Base-by-base conservation (phyloP, 2,113 vertebrate species). In the Mesoclemmys tuberculata region DNA sequence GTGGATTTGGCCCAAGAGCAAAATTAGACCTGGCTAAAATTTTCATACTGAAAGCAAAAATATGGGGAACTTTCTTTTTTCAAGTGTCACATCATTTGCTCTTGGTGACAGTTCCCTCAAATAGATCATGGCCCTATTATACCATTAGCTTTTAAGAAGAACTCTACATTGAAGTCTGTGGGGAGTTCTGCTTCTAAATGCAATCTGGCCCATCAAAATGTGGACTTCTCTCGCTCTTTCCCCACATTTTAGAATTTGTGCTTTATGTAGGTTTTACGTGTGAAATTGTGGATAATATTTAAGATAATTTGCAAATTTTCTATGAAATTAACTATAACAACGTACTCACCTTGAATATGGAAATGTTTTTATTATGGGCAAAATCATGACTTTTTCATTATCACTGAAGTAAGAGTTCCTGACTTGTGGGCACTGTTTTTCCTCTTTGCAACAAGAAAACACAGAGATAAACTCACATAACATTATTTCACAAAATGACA, bases 11-110 rank as follows among this genome's bases (percentile, higher is more conserved):
- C 79, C 51, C 1, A 16, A 87, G 14, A 84, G 22, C 21, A 93
- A 94, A 85, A 95, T 94, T 55, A 92, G 55, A 83, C 19, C 41
- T 85, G 10, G 61, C 82, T 10, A 0, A 90, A 82, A 87, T 5
- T 80, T 56, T 84, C 78, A 77, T 68, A 80, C 1, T 78, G 52
- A 91, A 82, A 3, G n/a, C 21, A 27, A 41, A 46, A 90, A 94
- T 75, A 90, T 82, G 14, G 13, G 16, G 68, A 91, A 61, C 41
- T 49, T 95, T 85, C 9, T 77, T 93, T 84, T 86, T n/a, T 29
- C 81, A 78, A 90, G 22, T 38, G 79, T 7, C 24, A 56, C 3
- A 5, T 6, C 9, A n/a, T 27, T n/a, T 80, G 80, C 41, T 51
- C 35, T 14, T 16, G 13, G 29, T 80, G 22, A 61, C 2, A 2